Conservation (phyloP, 2,888 invertebrate genomes). For the Nyleta sp. region DNA sequence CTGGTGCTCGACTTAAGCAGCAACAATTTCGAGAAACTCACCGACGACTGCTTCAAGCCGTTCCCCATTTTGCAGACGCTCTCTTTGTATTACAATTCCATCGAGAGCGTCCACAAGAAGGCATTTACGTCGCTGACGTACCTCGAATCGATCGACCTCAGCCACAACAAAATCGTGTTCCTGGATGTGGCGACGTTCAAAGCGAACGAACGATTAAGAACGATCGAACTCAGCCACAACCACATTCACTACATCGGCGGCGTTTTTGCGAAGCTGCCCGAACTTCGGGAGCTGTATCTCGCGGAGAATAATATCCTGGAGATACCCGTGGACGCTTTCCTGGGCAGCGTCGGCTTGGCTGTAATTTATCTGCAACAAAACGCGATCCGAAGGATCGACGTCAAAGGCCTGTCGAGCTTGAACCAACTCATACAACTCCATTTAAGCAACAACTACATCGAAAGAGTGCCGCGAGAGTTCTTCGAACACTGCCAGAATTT, state of each 20-base stretch:
- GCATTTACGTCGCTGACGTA: conserved; percentile 89
- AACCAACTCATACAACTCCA: conserved; percentile 91
- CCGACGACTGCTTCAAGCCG: conserved; percentile 89
- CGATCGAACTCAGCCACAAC: conserved; percentile 94
- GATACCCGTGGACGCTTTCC: conserved; percentile 91
- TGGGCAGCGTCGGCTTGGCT: conserved; percentile 88
- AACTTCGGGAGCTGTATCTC: conserved; percentile 91
- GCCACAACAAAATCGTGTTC: conserved; percentile 92
- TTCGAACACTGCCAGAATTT: conserved; percentile 90
- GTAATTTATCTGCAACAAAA: conserved; percentile 94
- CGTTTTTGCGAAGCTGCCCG: conserved; percentile 90
- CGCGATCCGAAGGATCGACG: conserved; percentile 90
- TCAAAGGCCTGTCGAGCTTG: conserved; percentile 89
- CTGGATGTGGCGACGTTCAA: conserved; percentile 90
- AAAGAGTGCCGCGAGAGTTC: conserved; percentile 89
- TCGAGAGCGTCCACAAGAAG: conserved; percentile 89
- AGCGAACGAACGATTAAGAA: conserved; percentile 89
- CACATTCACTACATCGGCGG: conserved; percentile 94
- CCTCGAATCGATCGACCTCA: conserved; percentile 93
- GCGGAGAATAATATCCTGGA: conserved; percentile 95
- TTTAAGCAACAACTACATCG: conserved; percentile 93
- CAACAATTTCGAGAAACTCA: conserved; percentile 91
- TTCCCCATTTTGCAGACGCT: conserved; percentile 91
- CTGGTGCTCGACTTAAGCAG: conserved; percentile 88
- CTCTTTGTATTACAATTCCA: conserved; percentile 92